Evolutionary conservation across 2,113 vertebrate species (phyloP).

Genomic region (Okapia johnstoni): DNA sequence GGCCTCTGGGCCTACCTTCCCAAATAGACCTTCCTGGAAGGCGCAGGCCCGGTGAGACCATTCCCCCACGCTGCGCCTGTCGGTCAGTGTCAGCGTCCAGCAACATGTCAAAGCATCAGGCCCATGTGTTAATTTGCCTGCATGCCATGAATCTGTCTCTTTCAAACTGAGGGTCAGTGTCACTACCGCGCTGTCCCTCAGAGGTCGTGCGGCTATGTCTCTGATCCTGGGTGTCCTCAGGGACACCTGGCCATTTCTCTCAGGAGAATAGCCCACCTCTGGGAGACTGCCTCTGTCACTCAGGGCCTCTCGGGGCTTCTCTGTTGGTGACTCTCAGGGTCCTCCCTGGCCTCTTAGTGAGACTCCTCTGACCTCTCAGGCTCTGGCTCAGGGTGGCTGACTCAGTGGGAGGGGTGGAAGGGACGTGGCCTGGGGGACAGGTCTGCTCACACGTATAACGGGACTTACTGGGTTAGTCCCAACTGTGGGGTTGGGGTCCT

Average conservation of each 20-base stretch:
- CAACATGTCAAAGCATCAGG: not conserved
- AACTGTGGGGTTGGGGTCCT: not conserved
- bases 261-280: not conserved
- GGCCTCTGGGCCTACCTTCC: not conserved
- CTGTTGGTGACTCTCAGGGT: not conserved
- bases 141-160: not conserved
- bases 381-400: not conserved
- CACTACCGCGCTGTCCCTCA: accelerated
- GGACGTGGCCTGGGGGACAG: too few relatives aligned
- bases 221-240: not conserved
- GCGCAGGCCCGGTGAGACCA: not conserved
- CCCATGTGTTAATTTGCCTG: not conserved
- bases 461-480: not conserved
- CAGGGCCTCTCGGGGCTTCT: not conserved
- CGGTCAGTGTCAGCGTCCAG: not conserved
- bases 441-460: not conserved
- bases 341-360: not conserved
- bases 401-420: not conserved
- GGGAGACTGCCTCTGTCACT: not conserved
- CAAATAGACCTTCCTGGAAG: not conserved
- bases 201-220: not conserved
- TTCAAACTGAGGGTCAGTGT: not conserved
- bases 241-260: not conserved
- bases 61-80: not conserved
- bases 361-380: not conserved